Conservation (phyloP, 23 tunicate species). For the Corella eumyota region DNA sequence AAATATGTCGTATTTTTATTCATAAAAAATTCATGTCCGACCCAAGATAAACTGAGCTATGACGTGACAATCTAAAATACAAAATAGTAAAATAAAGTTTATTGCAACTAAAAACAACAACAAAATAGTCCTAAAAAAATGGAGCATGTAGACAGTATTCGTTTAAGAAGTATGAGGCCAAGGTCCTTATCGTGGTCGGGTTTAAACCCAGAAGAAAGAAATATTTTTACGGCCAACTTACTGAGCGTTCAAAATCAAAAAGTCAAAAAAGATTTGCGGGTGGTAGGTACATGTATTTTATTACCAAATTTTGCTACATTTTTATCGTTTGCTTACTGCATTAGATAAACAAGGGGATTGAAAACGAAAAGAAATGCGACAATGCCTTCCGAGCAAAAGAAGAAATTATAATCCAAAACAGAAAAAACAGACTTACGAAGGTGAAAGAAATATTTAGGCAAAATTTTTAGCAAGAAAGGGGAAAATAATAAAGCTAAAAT, state of each 20-base stretch:
- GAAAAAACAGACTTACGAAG: slow-evolving; percentile 27
- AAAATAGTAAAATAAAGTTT: no score
- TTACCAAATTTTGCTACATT: not conserved
- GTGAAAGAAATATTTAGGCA: no score
- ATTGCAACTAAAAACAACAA: no score
- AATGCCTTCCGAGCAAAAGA: slow-evolving; percentile 12
- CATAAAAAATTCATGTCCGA: no score
- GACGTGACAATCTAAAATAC: no score
- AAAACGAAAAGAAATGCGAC: slow-evolving; percentile 17
- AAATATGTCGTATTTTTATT: no score
- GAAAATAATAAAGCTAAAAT: no score
- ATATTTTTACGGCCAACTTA: slow-evolving; percentile 44
- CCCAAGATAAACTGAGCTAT: no score
- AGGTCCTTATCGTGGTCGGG: slow-evolving; percentile 23
- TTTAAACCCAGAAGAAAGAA: slow-evolving; percentile 61
- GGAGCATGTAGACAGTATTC: slow-evolving; percentile 5
- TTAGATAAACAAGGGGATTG: not conserved
- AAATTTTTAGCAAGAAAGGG: no score
- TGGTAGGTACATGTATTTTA: slow-evolving; percentile 55
- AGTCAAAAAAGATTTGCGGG: slow-evolving; percentile 38
- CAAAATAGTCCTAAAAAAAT: no score
- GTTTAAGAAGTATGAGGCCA: slow-evolving; percentile 2
- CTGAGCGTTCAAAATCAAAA: slow-evolving; percentile 71
- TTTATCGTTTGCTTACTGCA: not conserved
- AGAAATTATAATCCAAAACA: slow-evolving; percentile 29